Percentiles rank a stretch among this genome's conserved stretches.
Evolutionary conservation across 1,140 invertebrate species (phyloP).

Genomic region (Glomeris maerens): DNA sequence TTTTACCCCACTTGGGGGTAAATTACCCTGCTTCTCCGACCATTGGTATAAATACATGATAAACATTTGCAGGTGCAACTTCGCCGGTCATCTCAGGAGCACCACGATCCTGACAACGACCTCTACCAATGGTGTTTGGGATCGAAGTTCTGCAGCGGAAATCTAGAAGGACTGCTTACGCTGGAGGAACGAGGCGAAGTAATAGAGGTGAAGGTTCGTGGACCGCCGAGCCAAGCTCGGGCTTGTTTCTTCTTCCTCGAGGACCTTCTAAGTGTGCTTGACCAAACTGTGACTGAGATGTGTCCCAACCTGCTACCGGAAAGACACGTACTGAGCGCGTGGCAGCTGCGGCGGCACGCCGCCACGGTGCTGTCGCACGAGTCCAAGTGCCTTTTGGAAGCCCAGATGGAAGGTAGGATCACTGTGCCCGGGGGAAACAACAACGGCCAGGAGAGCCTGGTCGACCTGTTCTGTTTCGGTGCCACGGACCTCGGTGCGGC

Average conservation of each 20-base stretch:
- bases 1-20: no score
- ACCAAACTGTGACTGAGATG: conserved; percentile 46
- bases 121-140: conserved; percentile 66
- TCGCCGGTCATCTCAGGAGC: conserved; percentile 41
- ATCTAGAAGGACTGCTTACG: conserved; percentile 55
- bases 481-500: conserved; percentile 33
- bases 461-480: conserved; percentile 53
- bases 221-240: conserved; percentile 41
- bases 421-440: conserved; percentile 43
- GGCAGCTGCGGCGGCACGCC: conserved; percentile 40
- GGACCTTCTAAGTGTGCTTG: conserved; percentile 52
- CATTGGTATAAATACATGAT: no score
- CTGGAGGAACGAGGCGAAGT: conserved; percentile 48
- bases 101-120: conserved; percentile 43
- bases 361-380: conserved; percentile 43
- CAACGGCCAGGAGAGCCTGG: conserved; percentile 45
- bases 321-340: conserved; percentile 47
- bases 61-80: conserved; percentile 49
- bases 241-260: conserved; percentile 59
- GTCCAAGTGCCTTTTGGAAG: conserved; percentile 42
- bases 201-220: conserved; percentile 57
- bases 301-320: conserved; percentile 52
- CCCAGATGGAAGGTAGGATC: conserved; percentile 38
- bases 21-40: no score
- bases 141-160: conserved; percentile 56